phyloP scores from a whole-genome alignment of 1,140 invertebrate genomes.

The Monochamus saltuarius region DNA sequence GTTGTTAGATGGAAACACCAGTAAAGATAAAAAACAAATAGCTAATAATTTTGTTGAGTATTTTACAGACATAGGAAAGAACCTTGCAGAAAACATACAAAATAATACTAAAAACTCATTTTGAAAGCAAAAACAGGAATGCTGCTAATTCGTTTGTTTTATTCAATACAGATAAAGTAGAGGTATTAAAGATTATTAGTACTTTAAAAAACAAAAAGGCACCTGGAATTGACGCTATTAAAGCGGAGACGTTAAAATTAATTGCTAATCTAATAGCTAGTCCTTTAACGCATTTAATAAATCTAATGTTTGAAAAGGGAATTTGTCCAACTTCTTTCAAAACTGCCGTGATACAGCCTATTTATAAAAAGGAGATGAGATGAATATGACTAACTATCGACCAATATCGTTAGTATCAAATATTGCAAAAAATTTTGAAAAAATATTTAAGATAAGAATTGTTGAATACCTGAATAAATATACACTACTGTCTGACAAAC shows the following conservation, averaged over 20 bases:
- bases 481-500: no score
- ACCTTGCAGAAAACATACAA: not conserved
- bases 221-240: slow-evolving; percentile 4
- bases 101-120: not conserved
- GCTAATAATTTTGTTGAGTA: not conserved
- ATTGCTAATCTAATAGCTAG: not conserved
- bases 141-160: not conserved
- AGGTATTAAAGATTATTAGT: not conserved
- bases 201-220: slow-evolving; percentile 8
- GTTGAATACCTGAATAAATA: no score
- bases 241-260: not conserved
- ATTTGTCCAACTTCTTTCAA: no score
- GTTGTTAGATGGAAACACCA: not conserved
- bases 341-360: no score
- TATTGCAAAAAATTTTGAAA: no score
- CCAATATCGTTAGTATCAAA: no score
- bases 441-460: no score
- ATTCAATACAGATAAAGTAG: not conserved
- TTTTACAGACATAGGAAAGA: not conserved
- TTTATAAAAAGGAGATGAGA: no score
- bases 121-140: not conserved
- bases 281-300: no score
- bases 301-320: no score
- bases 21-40: slow-evolving; percentile 1
- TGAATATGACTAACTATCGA: no score